Evolutionary conservation across 2,888 invertebrate species (phyloP).

Genomic region (Deilephila porcellus): DNA sequence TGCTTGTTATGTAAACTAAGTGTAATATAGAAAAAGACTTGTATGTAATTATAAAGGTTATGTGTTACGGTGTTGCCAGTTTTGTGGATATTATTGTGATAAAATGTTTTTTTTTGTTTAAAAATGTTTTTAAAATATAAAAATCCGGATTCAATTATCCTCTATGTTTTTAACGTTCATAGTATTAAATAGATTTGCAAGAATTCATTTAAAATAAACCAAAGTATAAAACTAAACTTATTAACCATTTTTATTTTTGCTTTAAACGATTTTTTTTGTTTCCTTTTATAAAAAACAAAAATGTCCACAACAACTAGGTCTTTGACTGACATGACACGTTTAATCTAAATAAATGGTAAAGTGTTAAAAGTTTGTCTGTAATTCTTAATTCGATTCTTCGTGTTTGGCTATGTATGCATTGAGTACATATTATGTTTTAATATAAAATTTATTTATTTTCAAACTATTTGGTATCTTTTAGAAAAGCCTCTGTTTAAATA

Average conservation of each 20-base stretch:
- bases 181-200: too few relatives aligned
- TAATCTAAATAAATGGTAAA: constrained; percentile 16
- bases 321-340: constrained; percentile 47
- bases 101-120: constrained; percentile 35
- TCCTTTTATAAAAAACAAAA: constrained; percentile 34
- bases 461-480: background rate
- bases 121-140: constrained; percentile 17
- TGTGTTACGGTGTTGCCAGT: constrained; percentile 52
- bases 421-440: background rate
- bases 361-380: constrained; percentile 36
- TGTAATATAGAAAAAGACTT: constrained; percentile 55
- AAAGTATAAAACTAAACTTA: too few relatives aligned
- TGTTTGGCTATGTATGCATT: constrained; percentile 16
- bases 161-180: too few relatives aligned
- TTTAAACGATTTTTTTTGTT: constrained; percentile 8
- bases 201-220: too few relatives aligned
- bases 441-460: background rate
- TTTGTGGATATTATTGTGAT: constrained; percentile 55
- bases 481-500: constrained; percentile 5
- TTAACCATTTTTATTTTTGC: background rate
- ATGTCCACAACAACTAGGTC: constrained; percentile 47
- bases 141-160: too few relatives aligned
- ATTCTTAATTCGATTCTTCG: constrained; percentile 29
- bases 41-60: constrained; percentile 49
- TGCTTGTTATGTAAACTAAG: constrained; percentile 54